Percentiles rank a stretch among this genome's conserved stretches.
These are phyloP conservation scores for Bombus haemorrhoidalis DNA, from an alignment of 1,140 invertebrate genomes.

Conservation along the genomic window DNA sequence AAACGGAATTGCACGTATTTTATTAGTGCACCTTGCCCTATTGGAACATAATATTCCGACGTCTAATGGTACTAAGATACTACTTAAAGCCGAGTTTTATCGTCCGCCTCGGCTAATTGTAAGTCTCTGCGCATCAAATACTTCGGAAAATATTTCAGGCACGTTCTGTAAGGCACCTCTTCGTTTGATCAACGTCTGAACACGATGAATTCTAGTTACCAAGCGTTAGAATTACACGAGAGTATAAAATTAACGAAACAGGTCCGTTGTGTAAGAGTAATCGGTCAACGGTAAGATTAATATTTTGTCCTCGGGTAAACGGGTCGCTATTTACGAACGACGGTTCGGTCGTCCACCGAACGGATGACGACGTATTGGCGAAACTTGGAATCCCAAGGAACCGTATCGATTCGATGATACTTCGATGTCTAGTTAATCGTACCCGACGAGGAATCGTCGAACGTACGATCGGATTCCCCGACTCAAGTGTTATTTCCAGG, in stretches of 20 bases:
- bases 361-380: not conserved
- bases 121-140: not conserved
- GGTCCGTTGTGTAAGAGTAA: not conserved
- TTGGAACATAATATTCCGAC: no score
- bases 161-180: slow-evolving; percentile 50
- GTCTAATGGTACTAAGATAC: not conserved
- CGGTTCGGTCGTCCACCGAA: not conserved
- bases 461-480: not conserved
- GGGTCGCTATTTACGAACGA: not conserved
- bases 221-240: not conserved
- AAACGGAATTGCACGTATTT: not conserved
- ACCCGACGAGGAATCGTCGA: slow-evolving; percentile 15
- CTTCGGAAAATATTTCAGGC: slow-evolving; percentile 30
- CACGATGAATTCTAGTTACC: not conserved
- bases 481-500: slow-evolving; percentile 80
- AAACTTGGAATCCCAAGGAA: not conserved
- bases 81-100: slow-evolving; percentile 10
- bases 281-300: not conserved
- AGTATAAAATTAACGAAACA: not conserved
- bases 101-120: not conserved
- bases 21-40: not conserved
- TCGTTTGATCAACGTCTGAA: not conserved
- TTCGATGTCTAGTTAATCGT: slow-evolving; percentile 19
- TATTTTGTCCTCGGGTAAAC: no score
- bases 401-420: slow-evolving; percentile 6